These are phyloP conservation scores for Gryon sp. DNA, from an alignment of 1,140 invertebrate species.

Conservation along the genomic window DNA sequence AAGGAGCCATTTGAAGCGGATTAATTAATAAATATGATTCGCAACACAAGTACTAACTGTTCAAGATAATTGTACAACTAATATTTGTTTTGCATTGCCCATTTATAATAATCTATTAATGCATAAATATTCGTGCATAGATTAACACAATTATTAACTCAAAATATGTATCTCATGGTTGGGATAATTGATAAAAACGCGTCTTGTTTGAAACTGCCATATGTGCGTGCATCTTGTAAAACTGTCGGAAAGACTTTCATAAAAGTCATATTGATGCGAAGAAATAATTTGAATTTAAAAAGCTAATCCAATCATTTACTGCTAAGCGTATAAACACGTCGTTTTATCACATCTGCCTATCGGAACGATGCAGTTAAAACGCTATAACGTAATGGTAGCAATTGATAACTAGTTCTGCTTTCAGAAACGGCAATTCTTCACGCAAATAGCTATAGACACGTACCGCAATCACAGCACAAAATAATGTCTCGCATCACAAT, in stretches of 20 bases:
- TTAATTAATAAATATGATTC: too few relatives aligned
- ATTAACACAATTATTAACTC: too few relatives aligned
- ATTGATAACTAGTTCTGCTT: constrained; percentile 10
- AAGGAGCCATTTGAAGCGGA: too few relatives aligned
- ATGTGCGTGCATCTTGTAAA: not conserved
- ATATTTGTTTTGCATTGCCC: too few relatives aligned
- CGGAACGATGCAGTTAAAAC: constrained; percentile 2
- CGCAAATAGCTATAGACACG: constrained; percentile 7
- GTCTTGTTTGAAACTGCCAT: too few relatives aligned
- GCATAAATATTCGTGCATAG: too few relatives aligned
- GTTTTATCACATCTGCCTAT: not conserved
- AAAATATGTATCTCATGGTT: too few relatives aligned
- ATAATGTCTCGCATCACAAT: constrained; percentile 25
- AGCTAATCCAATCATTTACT: not conserved
- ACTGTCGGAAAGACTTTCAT: not conserved
- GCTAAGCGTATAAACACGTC: not conserved
- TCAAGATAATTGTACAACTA: too few relatives aligned
- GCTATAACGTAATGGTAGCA: constrained; percentile 7
- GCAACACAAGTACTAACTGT: too few relatives aligned
- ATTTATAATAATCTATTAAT: too few relatives aligned
- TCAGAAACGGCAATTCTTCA: constrained; percentile 2
- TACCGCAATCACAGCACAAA: constrained; percentile 4
- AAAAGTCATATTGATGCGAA: not conserved
- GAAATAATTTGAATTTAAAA: too few relatives aligned
- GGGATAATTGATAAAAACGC: too few relatives aligned